phyloP scores from a whole-genome alignment of 1,140 invertebrate genomes.

The Aphis craccivora region DNA sequence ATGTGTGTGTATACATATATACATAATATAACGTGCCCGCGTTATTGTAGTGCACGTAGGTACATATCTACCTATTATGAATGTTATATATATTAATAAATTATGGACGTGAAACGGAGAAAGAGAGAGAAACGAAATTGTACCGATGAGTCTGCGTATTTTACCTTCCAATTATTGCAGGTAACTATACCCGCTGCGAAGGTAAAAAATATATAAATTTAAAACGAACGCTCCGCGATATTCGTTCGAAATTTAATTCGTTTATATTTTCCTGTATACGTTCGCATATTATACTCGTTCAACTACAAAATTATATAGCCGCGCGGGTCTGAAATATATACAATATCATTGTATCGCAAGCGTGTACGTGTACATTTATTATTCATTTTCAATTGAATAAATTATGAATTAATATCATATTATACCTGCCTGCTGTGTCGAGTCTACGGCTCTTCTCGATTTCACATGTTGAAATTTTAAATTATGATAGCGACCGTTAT shows the following conservation, averaged over 20 bases:
- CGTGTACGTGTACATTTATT: not conserved
- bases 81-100: not conserved
- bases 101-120: too few relatives aligned
- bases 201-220: slow-evolving; percentile 21
- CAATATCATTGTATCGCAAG: not conserved
- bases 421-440: not conserved
- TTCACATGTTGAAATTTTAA: slow-evolving; percentile 14
- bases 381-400: slow-evolving; percentile 41
- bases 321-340: not conserved
- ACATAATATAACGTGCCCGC: too few relatives aligned
- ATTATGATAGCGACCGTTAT: not conserved
- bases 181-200: not conserved
- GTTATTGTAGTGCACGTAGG: too few relatives aligned
- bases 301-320: not conserved
- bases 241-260: slow-evolving; percentile 10
- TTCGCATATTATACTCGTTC: not conserved
- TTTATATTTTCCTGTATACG: not conserved
- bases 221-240: not conserved
- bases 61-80: too few relatives aligned
- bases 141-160: not conserved
- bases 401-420: slow-evolving; percentile 2
- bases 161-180: not conserved
- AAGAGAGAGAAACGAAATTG: not conserved
- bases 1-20: too few relatives aligned
- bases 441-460: not conserved